These are phyloP conservation scores for Spialia ferax DNA, from an alignment of 2,888 invertebrate genomes.

Conservation along the genomic window DNA sequence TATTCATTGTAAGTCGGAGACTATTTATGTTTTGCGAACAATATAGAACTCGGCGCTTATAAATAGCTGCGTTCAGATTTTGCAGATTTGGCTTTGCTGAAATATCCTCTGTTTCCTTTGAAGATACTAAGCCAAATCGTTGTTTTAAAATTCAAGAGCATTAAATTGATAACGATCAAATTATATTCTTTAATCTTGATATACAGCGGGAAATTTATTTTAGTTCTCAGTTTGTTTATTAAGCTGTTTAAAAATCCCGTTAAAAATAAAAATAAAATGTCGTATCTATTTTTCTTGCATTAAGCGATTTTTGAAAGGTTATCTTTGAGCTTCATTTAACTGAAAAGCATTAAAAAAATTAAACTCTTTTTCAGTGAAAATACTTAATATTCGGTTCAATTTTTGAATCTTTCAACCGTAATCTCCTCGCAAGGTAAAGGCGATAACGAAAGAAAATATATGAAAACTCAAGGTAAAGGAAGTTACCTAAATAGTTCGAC, in stretches of 20 bases:
- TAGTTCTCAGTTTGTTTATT: background rate
- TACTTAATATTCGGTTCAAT: too few species aligned
- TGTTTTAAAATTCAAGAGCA: constrained; percentile 17
- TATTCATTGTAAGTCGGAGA: constrained; percentile 66
- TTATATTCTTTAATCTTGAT: background rate
- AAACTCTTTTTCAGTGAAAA: too few species aligned
- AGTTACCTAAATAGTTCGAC: constrained; percentile 29
- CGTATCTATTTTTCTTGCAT: too few species aligned
- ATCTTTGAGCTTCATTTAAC: too few species aligned
- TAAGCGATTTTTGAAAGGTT: too few species aligned
- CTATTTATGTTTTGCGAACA: constrained; percentile 52
- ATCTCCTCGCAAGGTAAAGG: background rate
- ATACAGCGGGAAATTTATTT: background rate
- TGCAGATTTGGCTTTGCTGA: constrained; percentile 22
- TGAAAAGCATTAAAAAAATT: too few species aligned
- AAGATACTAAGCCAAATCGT: constrained; percentile 4
- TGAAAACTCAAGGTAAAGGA: constrained; percentile 5
- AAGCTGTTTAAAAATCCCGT: background rate
- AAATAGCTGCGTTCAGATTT: constrained; percentile 32
- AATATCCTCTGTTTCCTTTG: constrained; percentile 20
- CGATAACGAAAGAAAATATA: background rate
- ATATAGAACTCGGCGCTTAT: constrained; percentile 34
- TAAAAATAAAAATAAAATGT: background rate
- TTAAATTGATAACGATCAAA: constrained; percentile 13
- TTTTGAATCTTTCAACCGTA: background rate